Percentiles rank a stretch among this genome's conserved stretches.
Evolutionary conservation across 2,113 vertebrate species (phyloP).

Genomic region (Nestor notabilis): DNA sequence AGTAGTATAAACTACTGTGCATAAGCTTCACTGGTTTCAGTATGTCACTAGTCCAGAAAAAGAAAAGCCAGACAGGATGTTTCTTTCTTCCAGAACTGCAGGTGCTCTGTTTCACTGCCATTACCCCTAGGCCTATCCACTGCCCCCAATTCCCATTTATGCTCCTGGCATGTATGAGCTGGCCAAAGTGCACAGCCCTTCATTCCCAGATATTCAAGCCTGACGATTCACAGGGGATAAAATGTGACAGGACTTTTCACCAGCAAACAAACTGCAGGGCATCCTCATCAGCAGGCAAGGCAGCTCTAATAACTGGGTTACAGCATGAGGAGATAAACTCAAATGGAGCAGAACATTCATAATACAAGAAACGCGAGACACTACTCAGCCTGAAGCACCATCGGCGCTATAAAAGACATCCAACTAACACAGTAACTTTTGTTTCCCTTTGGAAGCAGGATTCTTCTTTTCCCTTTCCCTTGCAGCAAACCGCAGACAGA

Average conservation of each 20-base stretch:
- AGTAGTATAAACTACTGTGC: neutral
- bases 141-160: neutral
- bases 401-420: neutral
- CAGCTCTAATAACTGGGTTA: conserved; percentile 15
- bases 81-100: neutral
- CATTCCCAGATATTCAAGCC: neutral
- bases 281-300: neutral
- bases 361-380: neutral
- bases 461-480: neutral
- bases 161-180: neutral
- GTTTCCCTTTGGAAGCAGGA: neutral
- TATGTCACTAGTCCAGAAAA: neutral
- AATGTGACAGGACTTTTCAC: conserved; percentile 27
- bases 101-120: neutral
- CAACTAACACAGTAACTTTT: neutral
- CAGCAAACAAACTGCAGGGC: neutral
- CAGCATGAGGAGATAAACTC: neutral
- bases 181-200: neutral
- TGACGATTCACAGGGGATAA: neutral
- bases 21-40: neutral
- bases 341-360: conserved; percentile 24
- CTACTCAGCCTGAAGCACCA: conserved; percentile 13
- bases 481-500: neutral
- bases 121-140: neutral
- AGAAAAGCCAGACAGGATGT: neutral